Evolutionary conservation across 2,797 vertebrate genomes (phyloP).

Genomic region (Periparus ater): DNA sequence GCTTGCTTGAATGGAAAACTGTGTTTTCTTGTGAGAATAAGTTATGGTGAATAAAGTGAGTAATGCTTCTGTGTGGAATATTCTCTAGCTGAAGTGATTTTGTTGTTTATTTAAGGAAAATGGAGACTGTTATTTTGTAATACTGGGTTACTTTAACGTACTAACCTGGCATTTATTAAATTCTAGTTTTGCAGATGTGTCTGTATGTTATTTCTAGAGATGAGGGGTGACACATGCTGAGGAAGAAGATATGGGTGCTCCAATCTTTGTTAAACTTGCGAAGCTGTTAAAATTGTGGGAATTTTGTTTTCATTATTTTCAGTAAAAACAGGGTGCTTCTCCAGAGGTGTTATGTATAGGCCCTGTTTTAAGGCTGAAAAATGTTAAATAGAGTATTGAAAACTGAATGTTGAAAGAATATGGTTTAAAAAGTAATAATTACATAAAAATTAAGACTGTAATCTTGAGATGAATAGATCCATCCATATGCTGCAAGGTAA

Average conservation of each 20-base stretch:
- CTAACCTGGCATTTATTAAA: not conserved
- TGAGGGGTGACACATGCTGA: not conserved
- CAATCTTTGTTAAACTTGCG: not conserved
- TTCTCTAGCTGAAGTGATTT: not conserved
- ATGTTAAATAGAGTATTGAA: not conserved
- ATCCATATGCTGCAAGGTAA: not conserved
- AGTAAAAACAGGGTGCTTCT: not conserved
- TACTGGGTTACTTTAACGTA: not conserved
- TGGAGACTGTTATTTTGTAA: not conserved
- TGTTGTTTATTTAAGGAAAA: not conserved
- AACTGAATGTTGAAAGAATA: not conserved
- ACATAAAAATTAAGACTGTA: not conserved
- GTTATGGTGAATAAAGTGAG: not conserved
- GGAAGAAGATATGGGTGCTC: not conserved
- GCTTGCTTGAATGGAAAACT: not conserved
- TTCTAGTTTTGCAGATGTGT: not conserved
- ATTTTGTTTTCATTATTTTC: not conserved
- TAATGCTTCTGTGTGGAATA: not conserved
- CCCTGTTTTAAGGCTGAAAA: not conserved
- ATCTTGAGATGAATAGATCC: not conserved
- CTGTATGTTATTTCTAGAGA: not conserved
- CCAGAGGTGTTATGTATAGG: not conserved
- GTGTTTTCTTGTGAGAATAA: not conserved
- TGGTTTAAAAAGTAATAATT: not conserved
- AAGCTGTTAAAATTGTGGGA: not conserved